phyloP scores from a whole-genome alignment of 2,888 invertebrate genomes.

The Ormia ochracea region DNA sequence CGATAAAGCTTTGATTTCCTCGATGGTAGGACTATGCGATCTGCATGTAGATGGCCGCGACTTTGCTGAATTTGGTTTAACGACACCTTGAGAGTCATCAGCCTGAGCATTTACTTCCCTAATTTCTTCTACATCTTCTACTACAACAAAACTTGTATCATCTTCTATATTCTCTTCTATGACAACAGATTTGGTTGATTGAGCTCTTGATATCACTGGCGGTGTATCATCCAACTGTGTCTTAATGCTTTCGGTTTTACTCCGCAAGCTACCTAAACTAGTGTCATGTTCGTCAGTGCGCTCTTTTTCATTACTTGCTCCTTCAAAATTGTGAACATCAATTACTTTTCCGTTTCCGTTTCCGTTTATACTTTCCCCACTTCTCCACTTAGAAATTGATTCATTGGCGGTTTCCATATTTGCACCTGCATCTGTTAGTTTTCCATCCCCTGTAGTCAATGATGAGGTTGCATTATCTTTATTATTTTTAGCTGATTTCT shows the following conservation, averaged over 20 bases:
- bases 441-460: constrained; percentile 62
- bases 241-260: constrained; percentile 71
- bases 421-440: constrained; percentile 60
- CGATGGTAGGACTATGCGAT: constrained; percentile 66
- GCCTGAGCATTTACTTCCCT: neutral
- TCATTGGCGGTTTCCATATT: constrained; percentile 63
- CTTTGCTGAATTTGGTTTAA: constrained; percentile 45
- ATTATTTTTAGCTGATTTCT: neutral
- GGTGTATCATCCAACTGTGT: constrained; percentile 70
- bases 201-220: constrained; percentile 68
- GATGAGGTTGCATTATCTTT: constrained; percentile 53
- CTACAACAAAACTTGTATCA: constrained; percentile 67
- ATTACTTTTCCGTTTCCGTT: constrained; percentile 63
- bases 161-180: constrained; percentile 75
- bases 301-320: constrained; percentile 35
- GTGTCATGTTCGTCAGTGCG: constrained; percentile 65
- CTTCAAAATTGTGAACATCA: constrained; percentile 47
- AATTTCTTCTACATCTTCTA: constrained; percentile 63
- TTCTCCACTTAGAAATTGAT: constrained; percentile 59
- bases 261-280: constrained; percentile 69
- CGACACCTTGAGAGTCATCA: constrained; percentile 28
- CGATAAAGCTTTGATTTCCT: constrained; percentile 66
- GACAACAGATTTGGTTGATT: constrained; percentile 77
- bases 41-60: constrained; percentile 31
- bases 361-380: constrained; percentile 34